Conservation (phyloP, 2,797 vertebrate genomes). For the Echiichthys vipera region DNA sequence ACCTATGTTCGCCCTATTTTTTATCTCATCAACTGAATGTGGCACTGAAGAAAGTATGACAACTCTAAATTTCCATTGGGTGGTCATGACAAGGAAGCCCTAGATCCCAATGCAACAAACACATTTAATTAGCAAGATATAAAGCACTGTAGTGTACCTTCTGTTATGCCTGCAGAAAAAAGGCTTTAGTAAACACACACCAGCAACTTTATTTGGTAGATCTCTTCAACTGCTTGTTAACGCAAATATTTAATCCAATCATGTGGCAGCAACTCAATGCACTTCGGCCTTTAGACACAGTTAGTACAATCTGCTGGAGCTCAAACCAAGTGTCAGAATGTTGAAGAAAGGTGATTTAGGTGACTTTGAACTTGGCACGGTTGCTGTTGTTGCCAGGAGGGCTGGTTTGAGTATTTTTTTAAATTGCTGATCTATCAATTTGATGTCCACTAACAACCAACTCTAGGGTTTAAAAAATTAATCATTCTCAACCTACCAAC, state of each 20-base stretch:
- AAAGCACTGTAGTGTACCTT: constrained; percentile 29
- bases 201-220: no score
- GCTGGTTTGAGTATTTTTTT: no score
- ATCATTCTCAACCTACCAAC: neutral
- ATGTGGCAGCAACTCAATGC: no score
- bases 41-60: constrained; percentile 67
- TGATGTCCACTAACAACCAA: no score
- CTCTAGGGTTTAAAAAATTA: neutral
- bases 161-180: constrained; percentile 56
- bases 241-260: no score
- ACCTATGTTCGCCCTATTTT: constrained; percentile 48
- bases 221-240: no score
- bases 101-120: constrained; percentile 56
- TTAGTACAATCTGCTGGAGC: no score
- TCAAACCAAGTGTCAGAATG: no score
- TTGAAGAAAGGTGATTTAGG: neutral
- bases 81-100: constrained; percentile 61
- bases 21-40: constrained; percentile 59
- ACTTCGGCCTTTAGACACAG: no score
- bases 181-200: constrained; percentile 2
- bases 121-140: constrained; percentile 70
- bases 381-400: no score
- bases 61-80: constrained; percentile 72
- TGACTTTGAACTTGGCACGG: no score
- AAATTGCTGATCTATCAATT: no score